Conservation (phyloP, 2,797 vertebrate genomes). For the Poeciliopsis turneri region DNA sequence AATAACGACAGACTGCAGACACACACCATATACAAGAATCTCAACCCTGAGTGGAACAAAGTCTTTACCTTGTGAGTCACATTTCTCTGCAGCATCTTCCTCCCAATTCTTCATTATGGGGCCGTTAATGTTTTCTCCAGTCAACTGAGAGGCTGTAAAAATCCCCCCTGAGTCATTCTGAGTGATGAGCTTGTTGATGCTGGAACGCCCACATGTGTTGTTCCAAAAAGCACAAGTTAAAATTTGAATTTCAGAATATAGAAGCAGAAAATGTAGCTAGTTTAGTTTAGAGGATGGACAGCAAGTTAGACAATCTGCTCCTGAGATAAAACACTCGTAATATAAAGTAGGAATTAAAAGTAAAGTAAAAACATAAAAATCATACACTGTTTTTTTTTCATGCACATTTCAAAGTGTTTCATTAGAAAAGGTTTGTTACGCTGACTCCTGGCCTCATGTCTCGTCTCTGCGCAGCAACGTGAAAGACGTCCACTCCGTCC, state of each 20-base stretch:
- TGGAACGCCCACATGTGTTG: background rate
- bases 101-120: background rate
- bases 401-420: too few species aligned
- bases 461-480: conserved; percentile 82
- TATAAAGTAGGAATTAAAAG: background rate
- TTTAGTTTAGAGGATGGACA: background rate
- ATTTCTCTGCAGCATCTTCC: background rate
- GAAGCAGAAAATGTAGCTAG: background rate
- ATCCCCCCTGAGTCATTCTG: background rate
- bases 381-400: background rate
- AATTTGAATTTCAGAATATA: background rate
- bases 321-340: background rate
- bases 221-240: background rate
- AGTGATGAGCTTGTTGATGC: background rate
- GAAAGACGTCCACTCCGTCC: conserved; percentile 93
- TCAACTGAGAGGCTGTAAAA: background rate
- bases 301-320: background rate
- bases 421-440: too few species aligned
- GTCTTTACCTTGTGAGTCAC: conserved; percentile 95
- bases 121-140: background rate
- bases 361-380: background rate
- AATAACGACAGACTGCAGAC: conserved; percentile 93
- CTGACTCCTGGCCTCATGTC: background rate
- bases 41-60: conserved; percentile 95
- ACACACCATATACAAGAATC: conserved; percentile 94